A percentile compares a stretch with the other conserved stretches of the same genome.
Conservation (phyloP, 2,888 invertebrate species). For the Galerucella pusilla region DNA sequence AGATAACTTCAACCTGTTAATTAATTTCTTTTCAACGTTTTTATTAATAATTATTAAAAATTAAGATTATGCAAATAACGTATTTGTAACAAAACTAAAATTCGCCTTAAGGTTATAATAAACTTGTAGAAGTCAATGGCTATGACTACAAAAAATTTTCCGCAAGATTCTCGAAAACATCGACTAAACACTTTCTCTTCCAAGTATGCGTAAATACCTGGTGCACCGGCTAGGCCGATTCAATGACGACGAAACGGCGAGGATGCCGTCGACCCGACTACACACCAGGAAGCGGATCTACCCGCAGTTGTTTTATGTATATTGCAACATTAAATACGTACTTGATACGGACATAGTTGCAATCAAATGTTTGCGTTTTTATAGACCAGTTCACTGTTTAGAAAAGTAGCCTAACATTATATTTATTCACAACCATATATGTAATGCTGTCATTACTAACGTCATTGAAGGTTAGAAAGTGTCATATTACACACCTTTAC, state of each 20-base stretch:
- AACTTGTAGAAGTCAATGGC: slow-evolving; percentile 59
- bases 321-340: slow-evolving; percentile 20
- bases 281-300: slow-evolving; percentile 37
- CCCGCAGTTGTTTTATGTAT: slow-evolving; percentile 26
- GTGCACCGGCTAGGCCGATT: slow-evolving; percentile 44
- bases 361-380: neutral
- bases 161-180: slow-evolving; percentile 59
- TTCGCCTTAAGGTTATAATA: slow-evolving; percentile 15
- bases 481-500: no score
- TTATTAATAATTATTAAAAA: neutral
- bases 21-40: neutral
- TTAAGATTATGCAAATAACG: neutral
- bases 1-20: no score
- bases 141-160: slow-evolving; percentile 50
- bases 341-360: slow-evolving; percentile 3
- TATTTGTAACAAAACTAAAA: neutral
- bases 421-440: no score
- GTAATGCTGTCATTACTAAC: no score
- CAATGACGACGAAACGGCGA: slow-evolving; percentile 47
- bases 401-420: neutral
- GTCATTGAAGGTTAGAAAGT: no score
- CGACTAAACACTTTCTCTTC: slow-evolving; percentile 60
- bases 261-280: slow-evolving; percentile 28
- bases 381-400: neutral
- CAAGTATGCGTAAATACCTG: slow-evolving; percentile 15